Evolutionary conservation across 64 coral and sea anemone genomes (phyloP).

Genomic region (Acropora yongei): DNA sequence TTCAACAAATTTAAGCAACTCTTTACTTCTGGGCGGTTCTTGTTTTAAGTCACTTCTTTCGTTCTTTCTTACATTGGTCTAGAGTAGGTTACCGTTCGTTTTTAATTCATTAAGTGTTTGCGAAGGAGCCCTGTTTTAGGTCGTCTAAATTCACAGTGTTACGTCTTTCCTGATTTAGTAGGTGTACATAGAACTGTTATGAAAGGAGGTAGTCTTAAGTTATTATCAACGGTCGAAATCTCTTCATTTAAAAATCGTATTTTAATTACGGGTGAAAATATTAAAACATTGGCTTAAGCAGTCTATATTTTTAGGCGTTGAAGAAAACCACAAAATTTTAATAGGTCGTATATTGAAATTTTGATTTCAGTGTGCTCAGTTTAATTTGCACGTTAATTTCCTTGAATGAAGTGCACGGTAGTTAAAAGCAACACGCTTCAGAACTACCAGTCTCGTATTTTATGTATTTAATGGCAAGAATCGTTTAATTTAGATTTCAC

Average conservation of each 20-base stretch:
- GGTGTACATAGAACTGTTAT: constrained; percentile 3
- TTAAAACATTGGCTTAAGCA: background rate
- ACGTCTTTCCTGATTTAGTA: background rate
- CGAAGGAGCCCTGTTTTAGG: too few species aligned
- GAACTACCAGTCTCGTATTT: background rate
- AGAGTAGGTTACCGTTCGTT: too few species aligned
- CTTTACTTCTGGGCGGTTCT: too few species aligned
- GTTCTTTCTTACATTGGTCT: too few species aligned
- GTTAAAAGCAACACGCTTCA: background rate
- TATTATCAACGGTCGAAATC: constrained; percentile 13
- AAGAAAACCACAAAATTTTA: background rate
- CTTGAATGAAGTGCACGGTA: background rate
- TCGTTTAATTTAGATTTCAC: background rate
- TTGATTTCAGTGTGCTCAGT: background rate
- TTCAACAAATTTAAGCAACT: too few species aligned
- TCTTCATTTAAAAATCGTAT: background rate
- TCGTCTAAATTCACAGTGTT: background rate
- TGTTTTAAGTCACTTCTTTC: too few species aligned
- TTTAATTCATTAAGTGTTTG: too few species aligned
- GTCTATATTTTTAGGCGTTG: constrained; percentile 1
- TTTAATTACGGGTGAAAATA: constrained; percentile 21
- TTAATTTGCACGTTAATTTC: background rate
- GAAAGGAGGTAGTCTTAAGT: constrained; percentile 15
- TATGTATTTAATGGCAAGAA: background rate
- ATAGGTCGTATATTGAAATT: background rate